Conservation (phyloP, 2,113 vertebrate species). For the Nymphicus hollandicus region DNA sequence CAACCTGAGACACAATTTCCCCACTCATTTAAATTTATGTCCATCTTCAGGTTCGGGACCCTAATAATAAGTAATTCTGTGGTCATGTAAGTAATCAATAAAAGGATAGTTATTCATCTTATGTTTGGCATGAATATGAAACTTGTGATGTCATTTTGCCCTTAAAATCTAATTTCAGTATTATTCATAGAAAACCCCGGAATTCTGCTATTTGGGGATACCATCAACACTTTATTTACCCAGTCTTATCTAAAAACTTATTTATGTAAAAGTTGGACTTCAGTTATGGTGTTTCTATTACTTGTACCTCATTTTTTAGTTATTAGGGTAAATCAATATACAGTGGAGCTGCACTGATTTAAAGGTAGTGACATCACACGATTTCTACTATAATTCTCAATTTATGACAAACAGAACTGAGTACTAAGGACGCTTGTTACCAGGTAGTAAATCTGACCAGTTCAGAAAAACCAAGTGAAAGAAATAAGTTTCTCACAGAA, state of each 20-base stretch:
- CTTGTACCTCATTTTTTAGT: neutral
- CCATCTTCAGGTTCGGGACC: neutral
- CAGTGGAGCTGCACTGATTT: neutral
- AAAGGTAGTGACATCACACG: neutral
- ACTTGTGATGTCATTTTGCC: neutral
- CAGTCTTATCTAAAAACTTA: neutral
- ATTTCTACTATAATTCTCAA: neutral
- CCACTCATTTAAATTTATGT: neutral
- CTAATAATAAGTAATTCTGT: neutral
- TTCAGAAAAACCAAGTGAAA: neutral
- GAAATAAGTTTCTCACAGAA: neutral
- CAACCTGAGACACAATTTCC: neutral
- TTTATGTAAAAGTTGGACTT: neutral
- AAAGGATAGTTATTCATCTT: neutral
- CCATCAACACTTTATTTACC: neutral
- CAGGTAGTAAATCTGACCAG: neutral
- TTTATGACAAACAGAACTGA: neutral
- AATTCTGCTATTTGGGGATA: neutral
- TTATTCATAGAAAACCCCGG: neutral
- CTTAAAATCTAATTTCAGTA: neutral
- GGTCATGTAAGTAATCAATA: neutral
- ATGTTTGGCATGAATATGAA: neutral
- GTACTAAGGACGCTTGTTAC: neutral
- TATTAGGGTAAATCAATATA: neutral
- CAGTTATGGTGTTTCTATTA: neutral